Evolutionary conservation across 1,140 invertebrate genomes (phyloP).

Genomic region (Dermatophagoides farinae): DNA sequence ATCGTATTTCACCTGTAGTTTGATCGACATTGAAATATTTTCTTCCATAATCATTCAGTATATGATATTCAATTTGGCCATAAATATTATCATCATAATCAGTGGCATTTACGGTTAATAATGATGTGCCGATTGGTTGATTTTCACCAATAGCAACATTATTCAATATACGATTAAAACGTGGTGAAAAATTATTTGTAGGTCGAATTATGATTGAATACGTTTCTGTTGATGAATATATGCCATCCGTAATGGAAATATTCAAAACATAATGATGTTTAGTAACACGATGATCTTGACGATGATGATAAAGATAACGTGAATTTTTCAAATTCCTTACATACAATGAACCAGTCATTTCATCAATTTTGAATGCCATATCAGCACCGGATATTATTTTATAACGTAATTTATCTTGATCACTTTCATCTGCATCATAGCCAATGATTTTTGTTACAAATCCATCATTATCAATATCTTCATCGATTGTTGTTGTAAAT

Average conservation of each 20-base stretch:
- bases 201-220: conserved; percentile 43
- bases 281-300: not conserved
- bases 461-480: conserved; percentile 58
- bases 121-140: conserved; percentile 23
- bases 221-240: conserved; percentile 56
- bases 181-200: conserved; percentile 54
- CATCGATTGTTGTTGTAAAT: conserved; percentile 53
- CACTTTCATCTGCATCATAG: conserved; percentile 59
- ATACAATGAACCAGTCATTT: conserved; percentile 30
- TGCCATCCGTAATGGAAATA: conserved; percentile 72
- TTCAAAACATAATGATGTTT: conserved; percentile 41
- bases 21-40: conserved; percentile 58
- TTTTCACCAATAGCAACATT: conserved; percentile 35
- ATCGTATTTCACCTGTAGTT: conserved; percentile 29
- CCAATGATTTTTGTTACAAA: conserved; percentile 68
- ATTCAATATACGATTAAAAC: conserved; percentile 49
- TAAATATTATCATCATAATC: conserved; percentile 50
- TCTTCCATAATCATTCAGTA: conserved; percentile 50
- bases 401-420: conserved; percentile 49
- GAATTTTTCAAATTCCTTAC: conserved; percentile 18
- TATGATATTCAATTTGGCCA: conserved; percentile 53
- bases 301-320: conserved; percentile 8
- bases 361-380: conserved; percentile 59
- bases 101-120: conserved; percentile 36
- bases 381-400: conserved; percentile 59